Base-by-base conservation (phyloP, 2,113 vertebrate species). In the Hemiprocne comata region DNA sequence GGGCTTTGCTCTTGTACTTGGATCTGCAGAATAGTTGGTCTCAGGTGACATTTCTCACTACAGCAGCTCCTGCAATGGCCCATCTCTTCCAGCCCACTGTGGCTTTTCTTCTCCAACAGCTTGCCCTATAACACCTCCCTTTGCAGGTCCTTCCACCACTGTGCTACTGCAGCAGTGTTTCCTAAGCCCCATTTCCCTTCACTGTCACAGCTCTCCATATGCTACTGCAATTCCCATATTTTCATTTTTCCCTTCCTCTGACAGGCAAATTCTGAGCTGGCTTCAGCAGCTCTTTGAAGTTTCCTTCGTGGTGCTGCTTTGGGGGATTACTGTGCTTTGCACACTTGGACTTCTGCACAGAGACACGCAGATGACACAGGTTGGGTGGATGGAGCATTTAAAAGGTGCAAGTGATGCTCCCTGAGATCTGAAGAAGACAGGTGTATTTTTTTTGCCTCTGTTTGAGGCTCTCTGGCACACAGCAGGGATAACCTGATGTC, bases 321-420 rank as follows among this genome's bases (percentile, higher is more conserved):
- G 29, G 7, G 46, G 8, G 11, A 3, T 34, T 38, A 1, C 0
- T 0, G 2, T 54, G 46, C 17, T 92, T n/a, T 62, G 24, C 13
- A 12, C 2, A 0, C 21, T n/a, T 14, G 54, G 78, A 40, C 38
- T 78, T 61, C 6, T 25, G 40, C 44, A 20, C 26, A 57, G 73
- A 24, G 33, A 13, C 16, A 3, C 0, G 6, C 24, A 51, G 64
- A 25, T 25, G 54, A 9, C 2, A 6, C 54, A 10, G 18, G 7
- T 8, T 33, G 26, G 34, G 26, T 48, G 15, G 9, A 19, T 53
- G 64, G 9, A 44, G 38, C 48, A 11, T n/a, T 81, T 61, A 5
- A 38, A 74, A 44, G 26, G 34, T 1, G 2, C 48, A 21, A 44
- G 34, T 10, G 53, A 16, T 40, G 61, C 8, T 86, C 38, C 24